These are phyloP conservation scores for Pseudoips prasinana DNA, from an alignment of 2,888 invertebrate species.

Conservation along the genomic window DNA sequence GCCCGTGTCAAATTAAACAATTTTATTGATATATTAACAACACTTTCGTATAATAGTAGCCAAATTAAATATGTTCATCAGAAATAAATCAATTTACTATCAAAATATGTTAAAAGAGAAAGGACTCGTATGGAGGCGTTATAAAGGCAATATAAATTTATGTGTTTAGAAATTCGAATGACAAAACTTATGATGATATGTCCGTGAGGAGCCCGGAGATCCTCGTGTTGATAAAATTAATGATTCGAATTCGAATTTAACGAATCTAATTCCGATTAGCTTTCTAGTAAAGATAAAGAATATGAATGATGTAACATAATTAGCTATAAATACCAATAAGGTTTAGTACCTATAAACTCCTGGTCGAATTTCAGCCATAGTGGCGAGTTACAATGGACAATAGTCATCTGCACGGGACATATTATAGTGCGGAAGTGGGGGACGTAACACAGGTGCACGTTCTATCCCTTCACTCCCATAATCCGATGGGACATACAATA, in stretches of 20 bases:
- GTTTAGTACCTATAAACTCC: no score
- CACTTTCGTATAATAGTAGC: constrained; percentile 32
- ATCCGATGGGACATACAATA: no score
- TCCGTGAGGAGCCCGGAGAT: constrained; percentile 21
- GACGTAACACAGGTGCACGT: no score
- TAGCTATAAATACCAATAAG: no score
- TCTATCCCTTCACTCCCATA: no score
- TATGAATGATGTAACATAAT: constrained; percentile 8
- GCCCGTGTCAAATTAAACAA: constrained; percentile 32
- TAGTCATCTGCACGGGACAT: no score
- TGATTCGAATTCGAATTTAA: no score
- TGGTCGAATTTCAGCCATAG: no score
- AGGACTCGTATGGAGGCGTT: constrained; percentile 33
- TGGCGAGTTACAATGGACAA: no score
- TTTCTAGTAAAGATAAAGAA: constrained; percentile 33
- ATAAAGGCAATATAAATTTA: constrained; percentile 49
- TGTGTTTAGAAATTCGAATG: constrained; percentile 53
- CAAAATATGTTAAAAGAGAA: constrained; percentile 43
- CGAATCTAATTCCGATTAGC: constrained; percentile 24
- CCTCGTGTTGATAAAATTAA: constrained; percentile 22
- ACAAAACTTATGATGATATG: constrained; percentile 41
- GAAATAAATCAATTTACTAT: constrained; percentile 39
- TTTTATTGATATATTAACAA: constrained; percentile 41
- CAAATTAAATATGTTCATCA: constrained; percentile 26
- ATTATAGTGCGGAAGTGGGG: no score